Evolutionary conservation across 1,140 invertebrate species (phyloP).

Genomic region (Pissodes strobi): DNA sequence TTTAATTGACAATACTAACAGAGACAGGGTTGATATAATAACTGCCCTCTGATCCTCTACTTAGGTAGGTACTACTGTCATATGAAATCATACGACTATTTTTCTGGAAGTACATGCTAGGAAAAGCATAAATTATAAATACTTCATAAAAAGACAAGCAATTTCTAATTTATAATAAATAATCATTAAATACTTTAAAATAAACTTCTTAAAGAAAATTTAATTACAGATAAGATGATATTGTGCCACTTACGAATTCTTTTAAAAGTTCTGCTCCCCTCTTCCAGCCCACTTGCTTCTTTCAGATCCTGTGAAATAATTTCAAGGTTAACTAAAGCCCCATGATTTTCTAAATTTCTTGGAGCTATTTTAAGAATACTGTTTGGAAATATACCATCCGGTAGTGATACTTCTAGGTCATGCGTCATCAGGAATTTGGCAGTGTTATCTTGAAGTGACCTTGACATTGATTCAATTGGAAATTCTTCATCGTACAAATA

Average conservation of each 20-base stretch:
- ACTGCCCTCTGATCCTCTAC: too few relatives aligned
- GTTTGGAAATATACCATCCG: constrained; percentile 71
- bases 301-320: constrained; percentile 60
- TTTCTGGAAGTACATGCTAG: too few relatives aligned
- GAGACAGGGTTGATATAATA: too few relatives aligned
- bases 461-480: constrained; percentile 71
- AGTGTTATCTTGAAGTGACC: constrained; percentile 68
- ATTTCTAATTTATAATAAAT: background rate
- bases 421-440: constrained; percentile 76
- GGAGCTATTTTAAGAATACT: constrained; percentile 73
- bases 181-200: too few relatives aligned
- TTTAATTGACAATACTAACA: too few relatives aligned
- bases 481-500: constrained; percentile 51
- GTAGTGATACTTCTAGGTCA: constrained; percentile 71
- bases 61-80: too few relatives aligned
- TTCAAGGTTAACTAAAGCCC: constrained; percentile 73
- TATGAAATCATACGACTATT: too few relatives aligned
- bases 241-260: constrained; percentile 14
- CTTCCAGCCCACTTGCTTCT: background rate
- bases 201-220: too few relatives aligned
- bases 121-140: too few relatives aligned
- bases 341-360: constrained; percentile 69
- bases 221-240: too few relatives aligned
- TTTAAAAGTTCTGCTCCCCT: constrained; percentile 13
- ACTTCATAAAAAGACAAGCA: too few relatives aligned